Evolutionary conservation across 2,113 vertebrate species (phyloP).

Genomic region (Saccopteryx bilineata): DNA sequence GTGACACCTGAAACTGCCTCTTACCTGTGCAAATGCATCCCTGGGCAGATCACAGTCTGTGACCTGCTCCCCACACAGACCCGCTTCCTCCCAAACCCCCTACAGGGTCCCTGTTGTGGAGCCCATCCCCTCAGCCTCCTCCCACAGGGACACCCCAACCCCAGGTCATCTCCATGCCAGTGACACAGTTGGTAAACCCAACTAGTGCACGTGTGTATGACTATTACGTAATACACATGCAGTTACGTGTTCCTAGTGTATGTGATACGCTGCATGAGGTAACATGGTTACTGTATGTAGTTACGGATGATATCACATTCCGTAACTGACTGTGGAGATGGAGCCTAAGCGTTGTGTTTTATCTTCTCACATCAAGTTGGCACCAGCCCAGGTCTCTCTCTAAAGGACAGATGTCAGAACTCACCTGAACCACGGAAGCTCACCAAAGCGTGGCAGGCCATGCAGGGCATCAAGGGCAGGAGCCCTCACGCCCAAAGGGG

Average conservation of each 20-base stretch:
- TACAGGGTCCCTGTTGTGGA: not conserved
- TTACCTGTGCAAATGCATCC: not conserved
- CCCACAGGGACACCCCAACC: not conserved
- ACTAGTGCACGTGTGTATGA: not conserved
- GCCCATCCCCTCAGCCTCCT: not conserved
- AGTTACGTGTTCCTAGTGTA: rapidly evolving
- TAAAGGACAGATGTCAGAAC: not conserved
- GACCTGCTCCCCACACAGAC: not conserved
- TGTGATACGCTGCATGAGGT: rapidly evolving
- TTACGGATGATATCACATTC: rapidly evolving
- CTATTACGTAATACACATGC: rapidly evolving
- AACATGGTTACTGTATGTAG: rapidly evolving
- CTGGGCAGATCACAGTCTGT: not conserved
- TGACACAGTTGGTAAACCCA: not conserved
- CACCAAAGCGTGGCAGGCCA: rapidly evolving
- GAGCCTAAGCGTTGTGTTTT: rapidly evolving
- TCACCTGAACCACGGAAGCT: rapidly evolving
- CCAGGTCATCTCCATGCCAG: not conserved
- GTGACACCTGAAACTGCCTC: not conserved
- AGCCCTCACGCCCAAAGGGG: not conserved
- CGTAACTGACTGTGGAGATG: rapidly evolving
- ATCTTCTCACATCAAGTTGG: rapidly evolving
- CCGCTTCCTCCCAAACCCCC: too few species aligned
- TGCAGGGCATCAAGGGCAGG: rapidly evolving
- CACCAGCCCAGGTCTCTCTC: not conserved